Evolutionary conservation across 2,888 invertebrate species (phyloP), one percentile per base, ranked within the genome.

Genomic region (Andrena praecox): DNA sequence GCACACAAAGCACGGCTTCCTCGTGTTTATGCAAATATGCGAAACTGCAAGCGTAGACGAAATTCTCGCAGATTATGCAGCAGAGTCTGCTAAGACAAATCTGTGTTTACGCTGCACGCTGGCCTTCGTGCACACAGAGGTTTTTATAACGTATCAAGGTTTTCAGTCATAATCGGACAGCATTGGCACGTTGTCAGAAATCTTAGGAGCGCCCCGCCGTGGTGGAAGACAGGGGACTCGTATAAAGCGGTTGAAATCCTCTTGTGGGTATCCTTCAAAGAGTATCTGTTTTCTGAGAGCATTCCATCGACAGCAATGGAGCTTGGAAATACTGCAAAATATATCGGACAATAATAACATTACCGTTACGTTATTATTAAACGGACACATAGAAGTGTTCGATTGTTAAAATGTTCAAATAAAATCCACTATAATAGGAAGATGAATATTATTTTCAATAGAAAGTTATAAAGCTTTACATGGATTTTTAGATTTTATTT

Each of bases 41-140:
- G 75, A 80, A 86, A 84, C 81, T 86, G 84, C 86, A 71, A 70
- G 77, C 82, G 79, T 50, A 69, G 72, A 64, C 81, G 77, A 84
- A 86, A 86, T 86, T 84, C 84, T 73, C 79, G 35, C 67, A 68
- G 83, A 85, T 87, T 87, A 87, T 87, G 81, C 79, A 77, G 73
- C 71, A 64, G 73, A 72, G 81, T 72, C 66, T 76, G 87, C 77
- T 52, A 83, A 87, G 77, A 85, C 78, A 80, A 85, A 72, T 56
- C 35, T 62, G 70, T 79, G 87, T 85, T 87, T 87, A 87, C 64
- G 80, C 73, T 74, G 66, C 24, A 62, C 50, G 54, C 66, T 29
- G 60, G 27, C 5, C 7, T 59, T 48, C 56, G 29, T 35, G 29
- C 35, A 66, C 56, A 27, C 42, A 10, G 1, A 59, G 29, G 71